A percentile compares a stretch with the other conserved stretches of the same genome.
phyloP scores from a whole-genome alignment of 2,888 invertebrate genomes.

The Polydesmus complanatus region DNA sequence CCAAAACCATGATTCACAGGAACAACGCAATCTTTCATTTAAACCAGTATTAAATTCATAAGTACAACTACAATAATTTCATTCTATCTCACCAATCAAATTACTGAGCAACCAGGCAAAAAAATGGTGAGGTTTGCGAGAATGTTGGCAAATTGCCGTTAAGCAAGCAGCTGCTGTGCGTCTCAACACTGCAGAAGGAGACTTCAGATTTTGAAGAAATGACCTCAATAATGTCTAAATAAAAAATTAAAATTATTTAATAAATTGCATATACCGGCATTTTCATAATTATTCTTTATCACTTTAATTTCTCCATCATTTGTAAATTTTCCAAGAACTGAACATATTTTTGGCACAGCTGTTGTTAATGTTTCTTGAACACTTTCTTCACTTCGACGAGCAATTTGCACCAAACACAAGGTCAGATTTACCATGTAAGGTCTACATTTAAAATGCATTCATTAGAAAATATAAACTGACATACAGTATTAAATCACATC shows the following conservation, averaged over 20 bases:
- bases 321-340: slow-evolving; percentile 51
- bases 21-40: slow-evolving; percentile 40
- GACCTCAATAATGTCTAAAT: slow-evolving; percentile 49
- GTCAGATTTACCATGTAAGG: slow-evolving; percentile 60
- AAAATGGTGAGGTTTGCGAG: slow-evolving; percentile 53
- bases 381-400: slow-evolving; percentile 53
- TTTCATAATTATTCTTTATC: neutral
- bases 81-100: slow-evolving; percentile 40
- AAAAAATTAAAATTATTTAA: neutral
- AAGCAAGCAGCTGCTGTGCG: slow-evolving; percentile 69
- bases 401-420: slow-evolving; percentile 56
- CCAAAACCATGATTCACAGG: slow-evolving; percentile 38
- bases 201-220: slow-evolving; percentile 49
- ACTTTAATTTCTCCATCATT: slow-evolving; percentile 57
- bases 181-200: slow-evolving; percentile 55
- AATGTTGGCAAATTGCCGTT: slow-evolving; percentile 61
- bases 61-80: slow-evolving; percentile 13
- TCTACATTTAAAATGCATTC: slow-evolving; percentile 29
- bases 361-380: slow-evolving; percentile 52
- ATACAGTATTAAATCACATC: neutral
- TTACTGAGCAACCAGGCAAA: slow-evolving; percentile 50
- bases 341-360: slow-evolving; percentile 49
- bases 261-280: neutral
- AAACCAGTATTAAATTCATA: neutral
- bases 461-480: neutral